Conservation (phyloP, 2,888 invertebrate species). For the Xestoiulus laeticollis region DNA sequence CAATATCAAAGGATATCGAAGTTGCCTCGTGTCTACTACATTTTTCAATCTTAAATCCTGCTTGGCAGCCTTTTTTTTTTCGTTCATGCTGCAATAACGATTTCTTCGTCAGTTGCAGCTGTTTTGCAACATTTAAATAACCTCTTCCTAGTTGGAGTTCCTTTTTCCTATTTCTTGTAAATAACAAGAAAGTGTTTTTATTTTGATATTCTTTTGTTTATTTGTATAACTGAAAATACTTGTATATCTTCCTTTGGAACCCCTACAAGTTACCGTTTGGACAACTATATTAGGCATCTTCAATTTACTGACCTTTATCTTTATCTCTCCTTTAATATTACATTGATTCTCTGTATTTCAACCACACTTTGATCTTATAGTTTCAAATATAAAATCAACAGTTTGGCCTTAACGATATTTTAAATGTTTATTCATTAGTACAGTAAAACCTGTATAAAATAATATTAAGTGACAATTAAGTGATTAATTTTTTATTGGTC, state of each 20-base stretch:
- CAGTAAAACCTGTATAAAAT: no score
- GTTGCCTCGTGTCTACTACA: background rate
- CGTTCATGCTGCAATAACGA: background rate
- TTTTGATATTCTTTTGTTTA: background rate
- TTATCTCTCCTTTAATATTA: no score
- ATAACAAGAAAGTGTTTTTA: background rate
- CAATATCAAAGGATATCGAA: conserved; percentile 9
- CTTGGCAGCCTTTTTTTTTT: background rate
- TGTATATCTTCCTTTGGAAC: background rate
- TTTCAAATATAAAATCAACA: no score
- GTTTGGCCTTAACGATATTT: no score
- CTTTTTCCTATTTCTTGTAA: background rate
- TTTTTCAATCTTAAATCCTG: background rate
- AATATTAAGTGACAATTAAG: no score
- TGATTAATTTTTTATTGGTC: no score
- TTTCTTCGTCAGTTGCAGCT: conserved; percentile 29
- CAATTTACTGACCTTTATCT: background rate
- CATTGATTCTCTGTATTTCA: no score
- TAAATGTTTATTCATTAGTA: no score
- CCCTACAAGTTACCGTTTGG: background rate
- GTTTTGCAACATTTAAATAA: conserved; percentile 37
- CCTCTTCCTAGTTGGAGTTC: background rate
- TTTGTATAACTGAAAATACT: background rate
- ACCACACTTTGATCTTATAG: no score
- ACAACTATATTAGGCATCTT: background rate